A percentile compares a stretch with the other conserved stretches of the same genome.
These are phyloP conservation scores for Anticlea derivata DNA, from an alignment of 2,888 invertebrate genomes.

Conservation along the genomic window DNA sequence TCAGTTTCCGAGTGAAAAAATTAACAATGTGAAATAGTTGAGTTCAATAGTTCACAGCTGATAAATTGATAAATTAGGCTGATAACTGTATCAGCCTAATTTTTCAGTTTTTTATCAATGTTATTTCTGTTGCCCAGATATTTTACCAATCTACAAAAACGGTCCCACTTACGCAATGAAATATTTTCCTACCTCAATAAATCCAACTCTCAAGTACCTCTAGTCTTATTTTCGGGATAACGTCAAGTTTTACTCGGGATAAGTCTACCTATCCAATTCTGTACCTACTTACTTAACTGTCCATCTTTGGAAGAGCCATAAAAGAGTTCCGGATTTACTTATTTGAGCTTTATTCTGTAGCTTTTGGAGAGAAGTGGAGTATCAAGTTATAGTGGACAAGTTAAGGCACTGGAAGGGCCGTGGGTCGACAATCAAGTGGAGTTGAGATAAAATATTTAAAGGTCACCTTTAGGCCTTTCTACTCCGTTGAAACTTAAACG, in stretches of 20 bases:
- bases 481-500: conserved; percentile 57
- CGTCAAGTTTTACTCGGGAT: conserved; percentile 68
- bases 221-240: conserved; percentile 61
- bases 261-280: conserved; percentile 70
- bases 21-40: too few species aligned
- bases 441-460: conserved; percentile 81
- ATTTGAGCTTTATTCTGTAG: conserved; percentile 52
- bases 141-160: conserved; percentile 25
- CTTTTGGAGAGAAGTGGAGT: conserved; percentile 50
- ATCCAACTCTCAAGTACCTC: conserved; percentile 57
- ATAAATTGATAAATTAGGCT: too few species aligned
- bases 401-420: conserved; percentile 68
- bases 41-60: too few species aligned
- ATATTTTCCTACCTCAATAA: conserved; percentile 50
- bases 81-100: too few species aligned
- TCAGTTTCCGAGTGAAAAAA: too few species aligned
- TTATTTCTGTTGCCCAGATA: not conserved
- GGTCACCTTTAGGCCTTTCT: conserved; percentile 66
- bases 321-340: conserved; percentile 56
- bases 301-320: conserved; percentile 62
- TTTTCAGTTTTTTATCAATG: not conserved
- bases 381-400: conserved; percentile 60
- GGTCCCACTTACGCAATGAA: conserved; percentile 33
- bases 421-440: conserved; percentile 76
- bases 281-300: conserved; percentile 58